Evolutionary conservation across 2,797 vertebrate genomes (phyloP), one percentile per base, ranked within the genome.

Genomic region (Semotilus atromaculatus): DNA sequence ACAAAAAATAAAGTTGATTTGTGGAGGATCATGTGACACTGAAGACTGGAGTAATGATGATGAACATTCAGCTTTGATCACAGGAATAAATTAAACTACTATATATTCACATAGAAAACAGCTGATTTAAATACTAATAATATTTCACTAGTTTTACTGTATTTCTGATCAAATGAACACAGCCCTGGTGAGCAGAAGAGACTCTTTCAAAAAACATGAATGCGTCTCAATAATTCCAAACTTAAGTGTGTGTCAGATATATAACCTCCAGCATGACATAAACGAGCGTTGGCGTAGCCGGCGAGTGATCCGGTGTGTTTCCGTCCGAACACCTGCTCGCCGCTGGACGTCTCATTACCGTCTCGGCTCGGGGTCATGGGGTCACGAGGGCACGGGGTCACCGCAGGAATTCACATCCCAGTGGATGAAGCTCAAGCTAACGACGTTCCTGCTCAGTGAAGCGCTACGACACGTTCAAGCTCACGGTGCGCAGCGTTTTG

Each of bases 401-500:
- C 7, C 9, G 16, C 26, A 18, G 45, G 51, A 82, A 45, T 85
- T 82, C 45, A 82, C 53, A 6, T 62, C 40, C 23, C 16, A 45
- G 43, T 7, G 18, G 19, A 18, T 31, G 71, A 73, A 73, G 43
- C 71, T 51, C 43, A 73, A 19, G 16, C 71, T 73, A 51, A 51
- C 9, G 71, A 26, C 16, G 43, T 31, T 64, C 26, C 43, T 19
- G 71, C 43, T 29, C 43, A 19, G 7, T 19, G 70, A 29, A 72
- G 71, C 43, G 68, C 1, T n/a, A 8, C 1, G 21, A 26, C 60
- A 3, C 4, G 23, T 3, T 16, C n/a, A 14, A 14, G 38, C 62
- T 66, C 66, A 89, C 89, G 86, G 84, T 77, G 88, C n/a, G 45
- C 43, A 14, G 4, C 43, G 43, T 14, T 45, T 45, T 14, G 43